Conservation (phyloP, 2,888 invertebrate species). For the Eupithecia tripunctaria region DNA sequence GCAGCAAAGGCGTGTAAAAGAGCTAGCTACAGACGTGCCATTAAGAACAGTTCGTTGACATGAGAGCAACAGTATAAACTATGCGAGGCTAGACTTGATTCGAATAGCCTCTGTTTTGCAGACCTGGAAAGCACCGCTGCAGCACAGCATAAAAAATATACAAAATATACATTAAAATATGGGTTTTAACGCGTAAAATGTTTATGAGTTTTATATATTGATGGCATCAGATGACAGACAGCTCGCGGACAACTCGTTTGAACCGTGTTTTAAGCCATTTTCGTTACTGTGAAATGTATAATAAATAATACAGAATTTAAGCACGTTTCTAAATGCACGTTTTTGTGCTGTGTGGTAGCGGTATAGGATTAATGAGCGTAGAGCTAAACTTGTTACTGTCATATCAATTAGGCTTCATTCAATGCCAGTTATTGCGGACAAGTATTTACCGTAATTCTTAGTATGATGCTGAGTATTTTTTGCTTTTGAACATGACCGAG, state of each 20-base stretch:
- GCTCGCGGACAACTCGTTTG: too few relatives aligned
- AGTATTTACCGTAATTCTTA: slow-evolving; percentile 27
- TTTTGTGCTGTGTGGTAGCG: too few relatives aligned
- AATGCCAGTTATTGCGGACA: slow-evolving; percentile 25
- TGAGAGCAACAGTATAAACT: slow-evolving; percentile 44
- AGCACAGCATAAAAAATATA: too few relatives aligned
- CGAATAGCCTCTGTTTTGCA: slow-evolving; percentile 23
- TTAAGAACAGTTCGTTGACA: slow-evolving; percentile 48
- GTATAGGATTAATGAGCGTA: too few relatives aligned
- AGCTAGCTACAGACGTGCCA: slow-evolving; percentile 15
- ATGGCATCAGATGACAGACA: too few relatives aligned
- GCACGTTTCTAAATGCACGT: too few relatives aligned
- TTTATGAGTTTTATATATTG: too few relatives aligned
- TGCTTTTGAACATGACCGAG: slow-evolving; percentile 11
- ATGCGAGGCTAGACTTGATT: slow-evolving; percentile 21
- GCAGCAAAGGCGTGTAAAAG: slow-evolving; percentile 14
- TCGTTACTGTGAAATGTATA: too few relatives aligned
- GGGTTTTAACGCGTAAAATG: too few relatives aligned
- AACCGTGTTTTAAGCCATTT: too few relatives aligned
- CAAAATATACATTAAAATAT: too few relatives aligned
- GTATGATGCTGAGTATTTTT: slow-evolving; percentile 12
- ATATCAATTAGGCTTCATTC: slow-evolving; percentile 34
- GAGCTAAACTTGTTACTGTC: slow-evolving; percentile 22
- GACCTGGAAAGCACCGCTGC: not conserved
- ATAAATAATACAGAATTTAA: too few relatives aligned